phyloP scores from a whole-genome alignment of 1,140 invertebrate species.

The Hycleus phaleratus region DNA sequence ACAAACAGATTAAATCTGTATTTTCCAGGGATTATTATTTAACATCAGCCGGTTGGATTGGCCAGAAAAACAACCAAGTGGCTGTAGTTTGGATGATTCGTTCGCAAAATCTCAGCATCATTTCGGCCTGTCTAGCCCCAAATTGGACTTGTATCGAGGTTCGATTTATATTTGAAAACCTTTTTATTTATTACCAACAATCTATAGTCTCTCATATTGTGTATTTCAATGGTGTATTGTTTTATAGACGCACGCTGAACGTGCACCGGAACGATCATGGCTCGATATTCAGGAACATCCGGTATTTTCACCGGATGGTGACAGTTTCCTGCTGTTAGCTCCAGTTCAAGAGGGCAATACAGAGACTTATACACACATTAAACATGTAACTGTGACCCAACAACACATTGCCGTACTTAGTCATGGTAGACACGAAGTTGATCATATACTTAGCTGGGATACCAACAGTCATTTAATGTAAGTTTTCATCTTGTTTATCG shows the following conservation, averaged over 20 bases:
- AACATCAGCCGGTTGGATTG: slow-evolving; percentile 83
- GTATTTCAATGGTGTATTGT: too few species aligned
- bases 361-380: slow-evolving; percentile 83
- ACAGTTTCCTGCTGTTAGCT: slow-evolving; percentile 75
- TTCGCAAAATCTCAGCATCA: slow-evolving; percentile 77
- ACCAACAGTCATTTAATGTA: slow-evolving; percentile 74
- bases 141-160: slow-evolving; percentile 80
- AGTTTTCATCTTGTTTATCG: slow-evolving; percentile 26
- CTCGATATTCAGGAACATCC: slow-evolving; percentile 76
- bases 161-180: slow-evolving; percentile 9
- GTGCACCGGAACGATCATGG: slow-evolving; percentile 74
- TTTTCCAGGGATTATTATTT: slow-evolving; percentile 80
- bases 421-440: slow-evolving; percentile 79
- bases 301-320: slow-evolving; percentile 72
- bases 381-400: slow-evolving; percentile 73
- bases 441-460: slow-evolving; percentile 78
- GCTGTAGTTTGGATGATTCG: slow-evolving; percentile 86
- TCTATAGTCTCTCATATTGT: too few species aligned
- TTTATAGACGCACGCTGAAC: slow-evolving; percentile 64
- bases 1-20: slow-evolving; percentile 4
- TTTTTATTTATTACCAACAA: slow-evolving; percentile 22
- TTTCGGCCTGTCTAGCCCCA: slow-evolving; percentile 67
- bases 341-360: slow-evolving; percentile 72
- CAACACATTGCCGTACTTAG: slow-evolving; percentile 78
- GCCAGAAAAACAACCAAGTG: slow-evolving; percentile 62